These are phyloP conservation scores for Nyctibius grandis DNA, from an alignment of 2,797 vertebrate species.

Conservation along the genomic window DNA sequence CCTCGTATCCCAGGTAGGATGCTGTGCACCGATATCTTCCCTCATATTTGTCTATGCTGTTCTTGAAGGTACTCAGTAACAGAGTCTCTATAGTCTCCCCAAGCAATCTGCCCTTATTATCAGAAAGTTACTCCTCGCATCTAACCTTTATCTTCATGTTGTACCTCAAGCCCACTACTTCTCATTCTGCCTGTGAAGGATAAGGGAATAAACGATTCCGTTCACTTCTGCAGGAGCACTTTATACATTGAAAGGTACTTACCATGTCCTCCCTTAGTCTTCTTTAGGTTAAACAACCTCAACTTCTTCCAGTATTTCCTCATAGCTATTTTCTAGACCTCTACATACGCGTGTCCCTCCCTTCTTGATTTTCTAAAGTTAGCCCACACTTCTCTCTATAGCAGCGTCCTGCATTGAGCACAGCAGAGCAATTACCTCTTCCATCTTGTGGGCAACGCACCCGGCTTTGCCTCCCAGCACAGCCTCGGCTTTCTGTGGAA, in stretches of 20 bases:
- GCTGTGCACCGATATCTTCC: background rate
- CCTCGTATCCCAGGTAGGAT: background rate
- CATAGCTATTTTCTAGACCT: background rate
- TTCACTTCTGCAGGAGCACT: background rate
- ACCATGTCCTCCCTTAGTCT: background rate
- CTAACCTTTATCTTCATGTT: background rate
- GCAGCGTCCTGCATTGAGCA: background rate
- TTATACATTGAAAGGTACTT: background rate
- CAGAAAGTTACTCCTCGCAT: background rate
- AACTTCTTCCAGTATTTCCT: background rate
- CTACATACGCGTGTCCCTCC: background rate
- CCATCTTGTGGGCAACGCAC: background rate
- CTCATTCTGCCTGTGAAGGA: background rate
- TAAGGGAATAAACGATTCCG: background rate
- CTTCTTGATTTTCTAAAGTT: background rate
- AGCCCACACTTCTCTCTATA: background rate
- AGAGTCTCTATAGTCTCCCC: background rate
- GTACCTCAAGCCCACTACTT: background rate
- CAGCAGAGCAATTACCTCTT: background rate
- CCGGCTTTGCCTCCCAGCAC: background rate
- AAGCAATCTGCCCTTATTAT: background rate
- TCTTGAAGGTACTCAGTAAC: background rate
- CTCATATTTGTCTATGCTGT: background rate
- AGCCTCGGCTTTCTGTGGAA: background rate
- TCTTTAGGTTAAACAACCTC: background rate